Evolutionary conservation across 2,113 vertebrate species (phyloP).

Genomic region (rat (Rattus norvegicus)): DNA sequence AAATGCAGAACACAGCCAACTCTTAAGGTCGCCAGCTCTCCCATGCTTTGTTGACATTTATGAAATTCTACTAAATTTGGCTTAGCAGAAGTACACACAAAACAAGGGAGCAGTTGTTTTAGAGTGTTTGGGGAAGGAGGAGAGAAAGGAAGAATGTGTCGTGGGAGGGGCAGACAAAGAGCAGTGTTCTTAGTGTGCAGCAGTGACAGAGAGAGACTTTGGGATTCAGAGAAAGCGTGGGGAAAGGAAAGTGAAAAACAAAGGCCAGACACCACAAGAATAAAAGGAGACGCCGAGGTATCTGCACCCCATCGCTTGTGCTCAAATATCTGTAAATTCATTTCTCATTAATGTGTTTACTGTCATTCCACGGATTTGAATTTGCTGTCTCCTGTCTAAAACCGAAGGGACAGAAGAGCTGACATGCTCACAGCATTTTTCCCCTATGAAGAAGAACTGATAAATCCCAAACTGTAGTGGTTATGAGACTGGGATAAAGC

Average conservation of each 20-base stretch:
- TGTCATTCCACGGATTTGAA: background rate
- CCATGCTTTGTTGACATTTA: slow-evolving; percentile 46
- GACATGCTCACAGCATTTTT: background rate
- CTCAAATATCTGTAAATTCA: background rate
- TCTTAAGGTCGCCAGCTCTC: slow-evolving; percentile 14
- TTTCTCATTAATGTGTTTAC: background rate
- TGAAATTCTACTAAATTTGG: slow-evolving; percentile 63
- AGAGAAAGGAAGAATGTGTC: slow-evolving; percentile 62
- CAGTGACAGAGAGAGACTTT: background rate
- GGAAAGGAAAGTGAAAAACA: slow-evolving; percentile 11
- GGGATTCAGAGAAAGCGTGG: background rate
- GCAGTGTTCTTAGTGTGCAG: background rate
- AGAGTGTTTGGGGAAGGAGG: slow-evolving; percentile 62
- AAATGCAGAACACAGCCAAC: background rate
- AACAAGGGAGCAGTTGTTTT: slow-evolving; percentile 71
- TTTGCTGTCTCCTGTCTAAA: background rate
- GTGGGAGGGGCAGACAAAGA: slow-evolving; percentile 74
- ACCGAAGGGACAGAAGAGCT: background rate
- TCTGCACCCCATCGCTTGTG: background rate
- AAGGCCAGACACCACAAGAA: background rate
- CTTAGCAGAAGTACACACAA: background rate
- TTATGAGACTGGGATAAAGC: background rate
- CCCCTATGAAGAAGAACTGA: background rate
- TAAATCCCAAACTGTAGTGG: background rate
- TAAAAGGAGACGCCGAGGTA: background rate